Evolutionary conservation across 2,113 vertebrate species (phyloP).

Genomic region (Mionectes macconnelli): DNA sequence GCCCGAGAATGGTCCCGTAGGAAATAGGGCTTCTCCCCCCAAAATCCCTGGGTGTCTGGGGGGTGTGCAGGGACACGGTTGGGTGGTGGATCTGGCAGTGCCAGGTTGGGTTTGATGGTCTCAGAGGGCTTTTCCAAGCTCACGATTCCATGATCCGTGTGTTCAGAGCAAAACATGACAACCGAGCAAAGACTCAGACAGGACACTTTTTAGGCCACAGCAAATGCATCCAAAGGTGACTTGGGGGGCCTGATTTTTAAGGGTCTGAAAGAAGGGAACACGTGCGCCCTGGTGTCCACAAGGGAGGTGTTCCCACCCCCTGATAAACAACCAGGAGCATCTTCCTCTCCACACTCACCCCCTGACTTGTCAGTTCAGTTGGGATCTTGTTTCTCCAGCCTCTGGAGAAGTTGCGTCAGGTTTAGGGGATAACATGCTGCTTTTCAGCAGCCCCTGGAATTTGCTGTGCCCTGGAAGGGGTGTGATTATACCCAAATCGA

Average conservation of each 20-base stretch:
- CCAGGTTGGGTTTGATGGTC: not conserved
- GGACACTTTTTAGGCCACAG: rapidly evolving
- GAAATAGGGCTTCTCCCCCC: not conserved
- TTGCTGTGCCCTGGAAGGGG: not conserved
- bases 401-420: not conserved
- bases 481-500: not conserved
- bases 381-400: not conserved
- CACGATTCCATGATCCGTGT: too few species aligned
- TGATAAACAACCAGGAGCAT: rapidly evolving
- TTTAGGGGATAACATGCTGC: rapidly evolving
- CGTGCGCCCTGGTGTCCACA: rapidly evolving
- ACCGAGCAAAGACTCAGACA: not conserved
- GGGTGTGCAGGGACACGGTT: rapidly evolving
- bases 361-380: not conserved
- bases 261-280: not conserved
- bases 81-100: not conserved
- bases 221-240: rapidly evolving
- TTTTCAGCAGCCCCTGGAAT: not conserved
- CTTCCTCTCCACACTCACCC: not conserved
- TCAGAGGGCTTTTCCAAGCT: not conserved
- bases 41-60: not conserved
- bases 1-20: not conserved
- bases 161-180: too few species aligned
- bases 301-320: rapidly evolving
- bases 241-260: not conserved